Percentiles rank a stretch among this genome's conserved stretches.
Evolutionary conservation across 2,113 vertebrate genomes (phyloP).

Genomic region (Solenodon paradoxus): DNA sequence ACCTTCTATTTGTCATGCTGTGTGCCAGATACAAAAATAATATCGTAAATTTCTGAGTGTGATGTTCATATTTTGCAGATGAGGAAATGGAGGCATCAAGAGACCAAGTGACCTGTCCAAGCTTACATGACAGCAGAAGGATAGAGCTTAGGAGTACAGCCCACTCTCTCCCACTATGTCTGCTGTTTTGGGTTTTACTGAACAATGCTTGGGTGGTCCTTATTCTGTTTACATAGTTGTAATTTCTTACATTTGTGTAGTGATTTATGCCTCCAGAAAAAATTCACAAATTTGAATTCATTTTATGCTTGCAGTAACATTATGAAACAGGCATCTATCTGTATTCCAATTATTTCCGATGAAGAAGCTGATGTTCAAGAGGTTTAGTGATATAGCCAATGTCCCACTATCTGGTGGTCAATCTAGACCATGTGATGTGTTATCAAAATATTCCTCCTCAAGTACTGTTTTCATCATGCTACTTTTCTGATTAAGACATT

Average conservation of each 20-base stretch:
- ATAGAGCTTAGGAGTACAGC: neutral
- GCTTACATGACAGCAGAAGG: neutral
- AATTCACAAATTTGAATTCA: slow-evolving; percentile 19
- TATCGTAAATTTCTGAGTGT: neutral
- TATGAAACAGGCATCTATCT: neutral
- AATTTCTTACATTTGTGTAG: neutral
- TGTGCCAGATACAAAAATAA: neutral
- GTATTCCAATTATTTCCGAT: neutral
- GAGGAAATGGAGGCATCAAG: neutral
- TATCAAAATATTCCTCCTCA: slow-evolving; percentile 34
- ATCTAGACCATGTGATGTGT: neutral
- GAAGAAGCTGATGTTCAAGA: neutral
- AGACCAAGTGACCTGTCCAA: neutral
- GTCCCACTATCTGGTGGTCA: neutral
- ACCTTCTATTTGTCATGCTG: slow-evolving; percentile 15
- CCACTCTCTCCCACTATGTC: neutral
- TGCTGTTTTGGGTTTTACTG: neutral
- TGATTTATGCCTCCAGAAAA: slow-evolving; percentile 36
- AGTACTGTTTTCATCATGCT: neutral
- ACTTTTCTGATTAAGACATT: neutral
- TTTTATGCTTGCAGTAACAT: neutral
- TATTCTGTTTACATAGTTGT: neutral
- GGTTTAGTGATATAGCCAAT: neutral
- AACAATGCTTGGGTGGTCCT: neutral
- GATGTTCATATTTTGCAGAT: slow-evolving; percentile 15